Conservation (phyloP, 2,113 vertebrate species). For the Nycticorax nycticorax region DNA sequence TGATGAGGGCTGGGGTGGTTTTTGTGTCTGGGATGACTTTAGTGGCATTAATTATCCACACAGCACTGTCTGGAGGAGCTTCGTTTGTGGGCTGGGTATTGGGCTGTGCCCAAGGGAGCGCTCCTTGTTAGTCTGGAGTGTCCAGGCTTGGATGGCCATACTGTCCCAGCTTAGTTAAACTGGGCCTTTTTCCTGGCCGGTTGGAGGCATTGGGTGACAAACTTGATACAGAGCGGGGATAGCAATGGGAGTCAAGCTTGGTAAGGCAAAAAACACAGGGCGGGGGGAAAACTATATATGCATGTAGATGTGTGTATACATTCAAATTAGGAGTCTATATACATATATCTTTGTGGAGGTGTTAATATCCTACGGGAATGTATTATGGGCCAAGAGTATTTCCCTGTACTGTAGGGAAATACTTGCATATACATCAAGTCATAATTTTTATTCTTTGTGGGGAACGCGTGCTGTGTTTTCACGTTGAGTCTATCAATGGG, state of each 20-base stretch:
- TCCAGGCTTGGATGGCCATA: neutral
- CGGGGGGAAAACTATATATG: accelerated
- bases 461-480: neutral
- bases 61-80: accelerated
- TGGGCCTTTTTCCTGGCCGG: neutral
- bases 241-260: neutral
- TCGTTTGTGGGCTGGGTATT: accelerated
- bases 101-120: neutral
- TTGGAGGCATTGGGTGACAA: neutral
- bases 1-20: neutral
- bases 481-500: neutral
- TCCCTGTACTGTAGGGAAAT: neutral
- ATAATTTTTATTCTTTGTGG: neutral
- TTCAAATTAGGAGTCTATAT: neutral
- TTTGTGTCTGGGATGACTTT: neutral
- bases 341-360: neutral
- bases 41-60: neutral
- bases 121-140: neutral
- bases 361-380: neutral
- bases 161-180: neutral
- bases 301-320: neutral
- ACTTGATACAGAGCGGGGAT: neutral
- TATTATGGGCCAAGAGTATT: neutral
- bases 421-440: neutral
- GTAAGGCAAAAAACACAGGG: neutral